These are phyloP conservation scores for Tanytarsus gracilentus DNA, from an alignment of 2,888 invertebrate species.

Conservation along the genomic window DNA sequence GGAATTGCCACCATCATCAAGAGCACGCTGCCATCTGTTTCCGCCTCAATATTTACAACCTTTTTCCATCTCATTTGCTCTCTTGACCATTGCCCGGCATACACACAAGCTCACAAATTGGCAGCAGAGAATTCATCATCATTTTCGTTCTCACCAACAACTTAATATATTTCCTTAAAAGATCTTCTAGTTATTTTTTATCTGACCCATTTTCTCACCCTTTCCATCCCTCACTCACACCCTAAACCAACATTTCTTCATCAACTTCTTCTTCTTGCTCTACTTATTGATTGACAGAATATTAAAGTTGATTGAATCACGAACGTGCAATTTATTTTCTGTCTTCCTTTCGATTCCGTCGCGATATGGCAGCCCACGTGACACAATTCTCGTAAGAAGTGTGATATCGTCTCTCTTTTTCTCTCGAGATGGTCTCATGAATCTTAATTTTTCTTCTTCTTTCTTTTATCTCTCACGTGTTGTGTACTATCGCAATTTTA, in stretches of 20 bases:
- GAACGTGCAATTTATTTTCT: constrained; percentile 25
- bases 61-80: constrained; percentile 23
- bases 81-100: constrained; percentile 15
- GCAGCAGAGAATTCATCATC: too few relatives aligned
- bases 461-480: background rate
- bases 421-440: background rate
- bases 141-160: too few relatives aligned
- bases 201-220: background rate
- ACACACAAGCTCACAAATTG: too few relatives aligned
- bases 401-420: background rate
- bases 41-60: background rate
- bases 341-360: background rate
- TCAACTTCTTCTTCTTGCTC: background rate
- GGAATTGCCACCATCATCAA: too few relatives aligned
- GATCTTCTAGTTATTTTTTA: constrained; percentile 5
- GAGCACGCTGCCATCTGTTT: background rate
- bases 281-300: constrained; percentile 28
- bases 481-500: background rate
- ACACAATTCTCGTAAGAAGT: too few relatives aligned
- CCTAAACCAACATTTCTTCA: constrained; percentile 11
- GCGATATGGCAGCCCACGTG: background rate
- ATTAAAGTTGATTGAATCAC: constrained; percentile 28
- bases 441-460: background rate
- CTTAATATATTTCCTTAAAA: background rate
- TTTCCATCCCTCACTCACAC: background rate